These are phyloP conservation scores for Willowsia nigromaculata DNA, from an alignment of 2,888 invertebrate genomes.

Conservation along the genomic window DNA sequence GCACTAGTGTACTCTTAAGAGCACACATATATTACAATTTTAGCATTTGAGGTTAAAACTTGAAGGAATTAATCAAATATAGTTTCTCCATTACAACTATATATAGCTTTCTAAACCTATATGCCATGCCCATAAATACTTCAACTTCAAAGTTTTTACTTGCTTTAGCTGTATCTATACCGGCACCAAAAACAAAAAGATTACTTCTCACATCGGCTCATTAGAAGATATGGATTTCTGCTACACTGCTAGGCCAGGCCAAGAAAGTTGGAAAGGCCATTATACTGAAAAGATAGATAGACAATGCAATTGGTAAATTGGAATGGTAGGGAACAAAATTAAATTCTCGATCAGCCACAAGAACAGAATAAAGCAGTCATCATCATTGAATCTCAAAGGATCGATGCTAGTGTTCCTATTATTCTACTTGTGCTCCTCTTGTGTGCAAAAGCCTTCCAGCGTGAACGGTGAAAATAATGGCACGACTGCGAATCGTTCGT, in stretches of 20 bases:
- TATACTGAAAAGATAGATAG: background rate
- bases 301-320: background rate
- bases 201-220: background rate
- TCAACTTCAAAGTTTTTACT: background rate
- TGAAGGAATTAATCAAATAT: background rate
- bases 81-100: background rate
- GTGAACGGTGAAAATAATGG: background rate
- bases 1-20: background rate
- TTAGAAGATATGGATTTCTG: background rate
- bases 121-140: background rate
- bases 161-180: background rate
- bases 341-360: background rate
- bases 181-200: background rate
- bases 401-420: background rate
- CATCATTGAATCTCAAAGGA: background rate
- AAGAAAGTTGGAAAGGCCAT: background rate
- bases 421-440: background rate
- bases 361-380: background rate
- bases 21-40: background rate
- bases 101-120: background rate
- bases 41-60: background rate
- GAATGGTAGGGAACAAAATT: background rate
- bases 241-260: no score
- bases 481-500: background rate
- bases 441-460: background rate